Percentiles rank a stretch among this genome's conserved stretches.
These are phyloP conservation scores for Criorhina ranunculi DNA, from an alignment of 2,888 invertebrate genomes.

Conservation along the genomic window DNA sequence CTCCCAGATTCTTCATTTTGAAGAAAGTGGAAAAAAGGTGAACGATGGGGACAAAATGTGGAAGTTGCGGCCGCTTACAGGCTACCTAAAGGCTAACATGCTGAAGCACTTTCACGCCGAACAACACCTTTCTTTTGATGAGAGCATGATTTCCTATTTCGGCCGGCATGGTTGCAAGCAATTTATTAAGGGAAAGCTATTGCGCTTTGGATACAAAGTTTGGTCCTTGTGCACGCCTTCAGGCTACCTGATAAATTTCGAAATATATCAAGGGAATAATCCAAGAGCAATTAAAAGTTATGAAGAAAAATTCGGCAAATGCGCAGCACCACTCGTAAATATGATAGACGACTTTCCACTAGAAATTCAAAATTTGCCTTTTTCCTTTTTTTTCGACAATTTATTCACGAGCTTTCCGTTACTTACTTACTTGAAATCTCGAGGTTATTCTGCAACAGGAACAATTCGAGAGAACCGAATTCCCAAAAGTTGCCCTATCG, in stretches of 20 bases:
- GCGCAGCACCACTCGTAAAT: no score
- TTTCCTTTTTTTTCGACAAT: conserved; percentile 77
- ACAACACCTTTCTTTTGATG: no score
- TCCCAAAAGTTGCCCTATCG: no score
- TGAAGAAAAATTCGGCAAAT: conserved; percentile 13
- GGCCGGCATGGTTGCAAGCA: no score
- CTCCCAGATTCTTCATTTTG: no score
- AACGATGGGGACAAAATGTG: neutral
- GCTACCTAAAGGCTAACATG: no score
- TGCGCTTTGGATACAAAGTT: conserved; percentile 73
- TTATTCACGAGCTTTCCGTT: conserved; percentile 17
- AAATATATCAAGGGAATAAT: conserved; percentile 66
- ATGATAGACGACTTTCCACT: conserved; percentile 65
- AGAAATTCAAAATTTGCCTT: conserved; percentile 68
- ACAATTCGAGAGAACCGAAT: conserved; percentile 78
- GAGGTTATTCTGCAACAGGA: no score
- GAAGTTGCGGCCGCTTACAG: conserved; percentile 12
- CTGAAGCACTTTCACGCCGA: no score
- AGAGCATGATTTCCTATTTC: no score
- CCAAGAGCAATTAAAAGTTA: neutral
- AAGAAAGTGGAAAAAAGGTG: no score
- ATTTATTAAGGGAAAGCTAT: no score
- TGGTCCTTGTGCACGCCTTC: conserved; percentile 77
- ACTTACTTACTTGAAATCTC: conserved; percentile 16
- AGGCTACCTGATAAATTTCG: conserved; percentile 75